Conservation (phyloP, 2,888 invertebrate genomes). For the Pristionchus exspectatus region DNA sequence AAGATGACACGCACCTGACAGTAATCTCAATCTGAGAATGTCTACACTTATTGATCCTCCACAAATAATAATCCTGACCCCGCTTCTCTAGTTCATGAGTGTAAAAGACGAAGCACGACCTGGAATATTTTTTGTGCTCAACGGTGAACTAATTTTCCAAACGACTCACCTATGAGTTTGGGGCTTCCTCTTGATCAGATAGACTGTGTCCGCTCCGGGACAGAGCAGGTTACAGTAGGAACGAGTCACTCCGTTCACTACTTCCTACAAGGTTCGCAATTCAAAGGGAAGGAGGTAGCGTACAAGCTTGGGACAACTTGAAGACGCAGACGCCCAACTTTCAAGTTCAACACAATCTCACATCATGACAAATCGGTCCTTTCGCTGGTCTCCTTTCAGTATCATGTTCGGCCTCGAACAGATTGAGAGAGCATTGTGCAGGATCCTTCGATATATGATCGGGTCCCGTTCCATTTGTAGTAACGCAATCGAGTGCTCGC, state of each 20-base stretch:
- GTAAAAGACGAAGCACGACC: conserved; percentile 53
- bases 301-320: too few relatives aligned
- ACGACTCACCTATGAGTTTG: conserved; percentile 45
- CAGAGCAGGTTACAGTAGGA: conserved; percentile 74
- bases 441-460: conserved; percentile 53
- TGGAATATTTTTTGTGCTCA: background rate
- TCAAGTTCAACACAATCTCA: background rate
- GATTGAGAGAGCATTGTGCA: background rate
- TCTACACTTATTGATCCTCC: conserved; percentile 53
- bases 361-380: conserved; percentile 32
- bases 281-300: background rate
- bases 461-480: conserved; percentile 39
- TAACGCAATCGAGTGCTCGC: conserved; percentile 42
- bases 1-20: background rate
- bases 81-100: conserved; percentile 52
- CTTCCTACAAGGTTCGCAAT: conserved; percentile 64
- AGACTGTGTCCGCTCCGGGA: conserved; percentile 75
- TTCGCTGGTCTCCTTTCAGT: conserved; percentile 31
- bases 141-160: too few relatives aligned
- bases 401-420: conserved; percentile 40
- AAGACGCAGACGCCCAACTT: background rate
- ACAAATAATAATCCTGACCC: conserved; percentile 18
- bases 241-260: conserved; percentile 72
- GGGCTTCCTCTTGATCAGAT: conserved; percentile 58
- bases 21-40: conserved; percentile 51